Evolutionary conservation across 2,888 invertebrate genomes (phyloP), one percentile per base, ranked within the genome.

Genomic region (Tenthredo scrophulariae): DNA sequence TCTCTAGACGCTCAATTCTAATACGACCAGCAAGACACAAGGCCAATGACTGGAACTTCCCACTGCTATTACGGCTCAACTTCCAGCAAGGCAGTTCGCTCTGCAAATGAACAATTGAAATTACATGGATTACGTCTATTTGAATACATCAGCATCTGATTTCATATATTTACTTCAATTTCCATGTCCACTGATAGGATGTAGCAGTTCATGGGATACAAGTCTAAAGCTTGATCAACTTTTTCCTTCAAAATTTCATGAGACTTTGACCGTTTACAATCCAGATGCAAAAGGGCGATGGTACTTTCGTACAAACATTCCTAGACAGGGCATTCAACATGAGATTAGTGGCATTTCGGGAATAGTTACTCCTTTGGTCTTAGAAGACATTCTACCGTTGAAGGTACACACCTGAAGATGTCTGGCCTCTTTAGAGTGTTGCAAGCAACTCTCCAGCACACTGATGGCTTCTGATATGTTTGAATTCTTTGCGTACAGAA

Each of bases 201-300:
- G 85, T 94, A 94, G 82, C 95, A 92, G 92, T 96, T 96, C 86
- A 95, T 94, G 0, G 96, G 95, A 91, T 94, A 96, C 46, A 93
- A 75, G 9, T 88, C 75, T 85, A 92, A 88, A 84, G 90, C 90
- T 80, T 86, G 85, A 33, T 87, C 85, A 29, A 92, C n/a, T 72
- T 87, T 87, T 37, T 87, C 83, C 84, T 87, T 88, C 43, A 92
- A 87, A 74, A 72, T 29, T 29, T 79, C 77, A 26, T 84, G 84
- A 50, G 83, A 46, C 9, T 88, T 85, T 18, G 79, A 85, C 86
- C 86, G 87, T 77, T 90, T 88, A 72, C 85, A 84, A 85, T 89
- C 88, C 62, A 92, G 85, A 82, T 93, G 90, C 37, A 92, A 86
- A 84, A 93, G 86, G 37, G 91, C 88, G 33, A 94, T 86, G 88